Conservation (phyloP, 2,113 vertebrate species). For the Saguinus imperator region DNA sequence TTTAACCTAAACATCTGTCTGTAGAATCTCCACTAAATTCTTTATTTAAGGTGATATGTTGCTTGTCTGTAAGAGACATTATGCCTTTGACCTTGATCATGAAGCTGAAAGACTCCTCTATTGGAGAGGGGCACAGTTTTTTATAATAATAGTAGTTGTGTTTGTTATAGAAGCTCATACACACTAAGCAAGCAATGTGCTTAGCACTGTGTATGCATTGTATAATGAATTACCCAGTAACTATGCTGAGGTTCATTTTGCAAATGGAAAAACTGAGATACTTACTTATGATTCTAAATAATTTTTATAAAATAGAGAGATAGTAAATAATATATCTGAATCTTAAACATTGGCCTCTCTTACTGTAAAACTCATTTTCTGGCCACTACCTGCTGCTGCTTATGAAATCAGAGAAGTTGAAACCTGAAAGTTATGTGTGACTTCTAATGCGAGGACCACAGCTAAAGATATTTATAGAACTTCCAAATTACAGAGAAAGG, state of each 20-base stretch:
- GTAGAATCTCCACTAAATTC: neutral
- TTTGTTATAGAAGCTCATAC: neutral
- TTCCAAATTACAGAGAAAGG: neutral
- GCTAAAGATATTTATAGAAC: neutral
- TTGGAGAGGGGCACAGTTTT: fast-evolving
- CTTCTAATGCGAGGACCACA: neutral
- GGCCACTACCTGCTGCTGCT: neutral
- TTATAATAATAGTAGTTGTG: neutral
- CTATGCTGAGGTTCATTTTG: neutral
- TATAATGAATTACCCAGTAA: neutral
- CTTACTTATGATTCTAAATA: neutral
- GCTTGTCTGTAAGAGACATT: neutral
- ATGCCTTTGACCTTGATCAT: neutral
- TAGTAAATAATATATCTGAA: neutral
- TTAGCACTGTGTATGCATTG: neutral
- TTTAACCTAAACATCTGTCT: neutral
- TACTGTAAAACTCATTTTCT: neutral
- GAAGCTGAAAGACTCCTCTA: neutral
- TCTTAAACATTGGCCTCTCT: neutral
- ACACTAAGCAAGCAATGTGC: neutral
- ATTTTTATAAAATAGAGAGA: neutral
- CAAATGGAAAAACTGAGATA: neutral
- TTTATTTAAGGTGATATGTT: neutral
- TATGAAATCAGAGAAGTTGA: neutral
- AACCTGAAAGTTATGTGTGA: neutral